Evolutionary conservation across 2,888 invertebrate genomes (phyloP).

Genomic region (Phortica okadai): DNA sequence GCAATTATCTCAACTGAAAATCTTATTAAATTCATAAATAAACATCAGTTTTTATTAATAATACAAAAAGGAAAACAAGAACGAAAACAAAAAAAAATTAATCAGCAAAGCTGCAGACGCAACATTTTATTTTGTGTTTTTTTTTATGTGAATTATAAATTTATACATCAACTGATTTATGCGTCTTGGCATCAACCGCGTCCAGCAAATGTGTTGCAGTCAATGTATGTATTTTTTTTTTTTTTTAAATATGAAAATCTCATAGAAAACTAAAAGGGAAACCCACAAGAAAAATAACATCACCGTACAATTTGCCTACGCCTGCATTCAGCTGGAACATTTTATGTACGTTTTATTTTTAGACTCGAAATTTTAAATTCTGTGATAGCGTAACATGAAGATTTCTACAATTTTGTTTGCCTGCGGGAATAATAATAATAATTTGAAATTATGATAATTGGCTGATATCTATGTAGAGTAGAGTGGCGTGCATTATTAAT

Average conservation of each 20-base stretch:
- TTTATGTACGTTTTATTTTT: constrained; percentile 4
- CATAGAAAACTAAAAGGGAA: too few relatives aligned
- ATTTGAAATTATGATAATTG: constrained; percentile 19
- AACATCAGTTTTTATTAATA: constrained; percentile 3
- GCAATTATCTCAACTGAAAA: neutral
- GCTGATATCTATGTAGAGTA: neutral
- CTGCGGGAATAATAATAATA: constrained; percentile 6
- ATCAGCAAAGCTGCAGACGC: too few relatives aligned
- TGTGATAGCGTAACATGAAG: too few relatives aligned
- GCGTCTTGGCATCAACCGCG: constrained; percentile 43
- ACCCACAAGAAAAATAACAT: neutral
- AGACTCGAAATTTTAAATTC: neutral
- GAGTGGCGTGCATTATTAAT: neutral
- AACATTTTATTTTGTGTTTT: too few relatives aligned
- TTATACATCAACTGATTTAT: constrained; percentile 71
- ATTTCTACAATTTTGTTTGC: neutral
- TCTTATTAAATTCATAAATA: constrained; percentile 25
- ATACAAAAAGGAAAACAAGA: constrained; percentile 6
- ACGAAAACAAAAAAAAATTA: constrained; percentile 47
- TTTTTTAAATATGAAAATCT: neutral
- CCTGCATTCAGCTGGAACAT: constrained; percentile 23
- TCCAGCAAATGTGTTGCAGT: neutral
- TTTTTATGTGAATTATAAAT: constrained; percentile 66
- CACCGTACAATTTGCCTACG: constrained; percentile 6
- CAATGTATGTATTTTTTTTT: neutral